Evolutionary conservation across 2,888 invertebrate species (phyloP), one percentile per base, ranked within the genome.

Genomic region (Rhogogaster chlorosoma): DNA sequence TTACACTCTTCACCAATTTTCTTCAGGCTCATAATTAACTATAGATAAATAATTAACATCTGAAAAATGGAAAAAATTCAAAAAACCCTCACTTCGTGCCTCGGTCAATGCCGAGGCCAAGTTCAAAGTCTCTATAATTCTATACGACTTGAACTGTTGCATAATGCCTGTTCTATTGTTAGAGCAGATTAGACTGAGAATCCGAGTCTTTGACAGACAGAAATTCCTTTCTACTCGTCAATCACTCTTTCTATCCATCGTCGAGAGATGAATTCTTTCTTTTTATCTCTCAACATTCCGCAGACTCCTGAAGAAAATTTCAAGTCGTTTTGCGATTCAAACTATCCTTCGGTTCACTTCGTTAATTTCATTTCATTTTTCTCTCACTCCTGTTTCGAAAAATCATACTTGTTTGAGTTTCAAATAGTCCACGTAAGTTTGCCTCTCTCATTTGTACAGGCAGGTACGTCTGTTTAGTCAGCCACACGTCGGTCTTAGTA

Each of bases 111-210:
- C 75, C 75, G 53, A 53, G 61, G 57, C 26, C 80, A 36, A 80
- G 49, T 32, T 42, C 57, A 29, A 80, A 22, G 22, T 6, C 18
- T 32, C 61, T 32, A 15, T 32, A 57, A n/a, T n/a, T 7, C 2
- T 22, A 12, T 73, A 15, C 6, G n/a, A 42, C 22, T 42, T 6
- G 2, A 32, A 67, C 29, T 18, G 10, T 38, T 73, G n/a, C 73
- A 53, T 38, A 26, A 77, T 1, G 26, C 53, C 29, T 32, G 77
- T 77, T 53, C 18, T 49, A 77, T 77, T 77, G 77, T 77, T 77
- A 49, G 77, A 77, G 32, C 12, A 9, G 77, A 49, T 77, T 77
- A 77, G 77, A 77, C 29, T 32, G 18, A 7, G n/a, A 29, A 77
- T 29, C 9, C 71, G 10, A 0, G 1, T 22, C 42, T 73, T 2